These are phyloP conservation scores for Megalurothrips usitatus DNA, from an alignment of 2,888 invertebrate species.

Conservation along the genomic window DNA sequence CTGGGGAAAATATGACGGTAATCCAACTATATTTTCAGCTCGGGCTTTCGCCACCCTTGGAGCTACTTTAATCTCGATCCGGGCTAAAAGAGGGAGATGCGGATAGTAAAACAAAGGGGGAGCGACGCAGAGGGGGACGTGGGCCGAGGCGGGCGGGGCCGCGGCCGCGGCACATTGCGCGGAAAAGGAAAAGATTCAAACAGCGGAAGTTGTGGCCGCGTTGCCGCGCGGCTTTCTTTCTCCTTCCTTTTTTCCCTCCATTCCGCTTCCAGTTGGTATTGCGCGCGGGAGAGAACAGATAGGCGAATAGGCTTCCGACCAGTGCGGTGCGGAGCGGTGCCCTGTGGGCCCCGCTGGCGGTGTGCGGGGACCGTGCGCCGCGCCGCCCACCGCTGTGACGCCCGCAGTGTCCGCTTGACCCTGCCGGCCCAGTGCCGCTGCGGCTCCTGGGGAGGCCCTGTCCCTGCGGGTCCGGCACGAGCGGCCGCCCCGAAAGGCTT, in stretches of 20 bases:
- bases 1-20: background rate
- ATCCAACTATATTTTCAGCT: background rate
- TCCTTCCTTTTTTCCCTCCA: background rate
- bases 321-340: too few species aligned
- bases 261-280: too few species aligned
- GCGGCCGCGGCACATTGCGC: background rate
- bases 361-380: too few species aligned
- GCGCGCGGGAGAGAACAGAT: too few species aligned
- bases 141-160: too few species aligned
- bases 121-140: background rate
- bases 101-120: conserved; percentile 1
- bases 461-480: background rate
- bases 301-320: too few species aligned
- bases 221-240: background rate
- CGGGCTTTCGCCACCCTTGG: background rate
- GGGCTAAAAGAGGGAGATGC: background rate
- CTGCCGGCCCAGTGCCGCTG: background rate
- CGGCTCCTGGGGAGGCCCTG: background rate
- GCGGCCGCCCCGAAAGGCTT: background rate
- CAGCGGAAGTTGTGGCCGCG: background rate
- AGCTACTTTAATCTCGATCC: conserved; percentile 13
- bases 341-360: too few species aligned
- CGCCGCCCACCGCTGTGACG: background rate
- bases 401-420: background rate
- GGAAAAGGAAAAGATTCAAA: background rate